Conservation (phyloP, 2,113 vertebrate genomes). For the Tyto alba region DNA sequence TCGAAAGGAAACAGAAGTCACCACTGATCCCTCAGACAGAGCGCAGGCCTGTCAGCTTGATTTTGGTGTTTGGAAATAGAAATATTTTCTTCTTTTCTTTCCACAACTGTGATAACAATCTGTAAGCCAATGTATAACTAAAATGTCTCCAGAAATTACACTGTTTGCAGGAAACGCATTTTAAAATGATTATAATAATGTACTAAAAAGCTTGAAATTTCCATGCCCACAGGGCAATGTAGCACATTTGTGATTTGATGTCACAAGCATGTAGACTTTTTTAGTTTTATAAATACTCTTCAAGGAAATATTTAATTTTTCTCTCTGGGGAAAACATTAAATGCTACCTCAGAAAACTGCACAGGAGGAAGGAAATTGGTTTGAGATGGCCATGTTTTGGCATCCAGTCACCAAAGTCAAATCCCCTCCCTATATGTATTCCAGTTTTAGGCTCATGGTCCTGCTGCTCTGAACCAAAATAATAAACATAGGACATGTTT, state of each 20-base stretch:
- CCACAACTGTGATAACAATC: conserved; percentile 41
- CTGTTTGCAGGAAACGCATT: conserved; percentile 26
- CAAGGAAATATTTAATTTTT: conserved; percentile 33
- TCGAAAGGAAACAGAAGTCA: conserved; percentile 17
- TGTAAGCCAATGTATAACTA: conserved; percentile 4
- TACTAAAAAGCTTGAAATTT: conserved; percentile 41
- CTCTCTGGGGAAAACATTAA: not conserved
- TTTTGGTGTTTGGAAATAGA: conserved; percentile 7
- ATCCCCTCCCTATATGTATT: not conserved
- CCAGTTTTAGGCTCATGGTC: not conserved
- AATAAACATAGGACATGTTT: not conserved
- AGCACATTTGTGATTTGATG: conserved; percentile 50
- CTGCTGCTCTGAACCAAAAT: not conserved
- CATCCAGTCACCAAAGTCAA: not conserved
- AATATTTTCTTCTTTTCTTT: conserved; percentile 48
- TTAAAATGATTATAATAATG: conserved; percentile 42
- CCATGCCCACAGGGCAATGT: conserved; percentile 46
- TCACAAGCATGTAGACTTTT: conserved; percentile 7
- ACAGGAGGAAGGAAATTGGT: not conserved
- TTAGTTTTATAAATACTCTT: conserved; percentile 17
- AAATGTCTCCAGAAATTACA: conserved; percentile 24
- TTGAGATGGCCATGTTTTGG: not conserved
- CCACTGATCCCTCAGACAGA: not conserved
- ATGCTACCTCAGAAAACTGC: not conserved
- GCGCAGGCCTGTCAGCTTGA: not conserved